Base-by-base conservation (phyloP, 2,113 vertebrate species). In the Callaeas wilsoni region DNA sequence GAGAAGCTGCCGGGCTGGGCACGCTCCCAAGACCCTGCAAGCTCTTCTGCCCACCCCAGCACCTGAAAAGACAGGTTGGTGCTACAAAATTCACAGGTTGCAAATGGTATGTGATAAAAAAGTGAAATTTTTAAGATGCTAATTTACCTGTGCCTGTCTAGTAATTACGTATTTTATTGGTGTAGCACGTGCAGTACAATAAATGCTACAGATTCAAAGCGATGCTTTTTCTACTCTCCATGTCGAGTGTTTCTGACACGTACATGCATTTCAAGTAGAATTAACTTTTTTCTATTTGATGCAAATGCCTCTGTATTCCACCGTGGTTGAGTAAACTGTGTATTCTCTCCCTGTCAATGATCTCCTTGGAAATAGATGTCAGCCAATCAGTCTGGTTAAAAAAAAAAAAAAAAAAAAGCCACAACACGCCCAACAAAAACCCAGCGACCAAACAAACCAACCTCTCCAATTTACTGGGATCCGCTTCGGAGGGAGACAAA, bases 331-430 rank as follows among this genome's bases (percentile, higher is more conserved):
- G 92, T 78, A 95, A 96, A 93, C 83, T 71, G 83, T 80, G 94
- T 81, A 46, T 85, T 89, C 87, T 90, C 84, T 62, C 70, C 70
- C 86, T 93, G 93, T 95, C 96, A 94, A 41, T 80, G 94, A 93
- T 85, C 92, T 94, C 95, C 94, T 87, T 96, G 93, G 96, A 96
- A 95, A 97, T 90, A 97, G 96, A 93, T 96, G 93, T 95, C 94
- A 97, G 79, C 88, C 96, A 96, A 91, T 89, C 92, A 64, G 70
- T 62, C 93, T 91, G 83, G 21, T 49, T 22, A 78, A 44, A n/a
- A 56, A 56, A 69, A 76, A 70, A 62, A 62, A 71, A 62, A 68
- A 39, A 80, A 69, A 70, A 83, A 86, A 82, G 39, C 83, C 90
- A 70, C 81, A 74, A 63, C 73, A 69, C 77, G 42, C 81, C 93